These are phyloP conservation scores for Oreochromis grahami DNA, from an alignment of 2,797 vertebrate species.

Conservation along the genomic window DNA sequence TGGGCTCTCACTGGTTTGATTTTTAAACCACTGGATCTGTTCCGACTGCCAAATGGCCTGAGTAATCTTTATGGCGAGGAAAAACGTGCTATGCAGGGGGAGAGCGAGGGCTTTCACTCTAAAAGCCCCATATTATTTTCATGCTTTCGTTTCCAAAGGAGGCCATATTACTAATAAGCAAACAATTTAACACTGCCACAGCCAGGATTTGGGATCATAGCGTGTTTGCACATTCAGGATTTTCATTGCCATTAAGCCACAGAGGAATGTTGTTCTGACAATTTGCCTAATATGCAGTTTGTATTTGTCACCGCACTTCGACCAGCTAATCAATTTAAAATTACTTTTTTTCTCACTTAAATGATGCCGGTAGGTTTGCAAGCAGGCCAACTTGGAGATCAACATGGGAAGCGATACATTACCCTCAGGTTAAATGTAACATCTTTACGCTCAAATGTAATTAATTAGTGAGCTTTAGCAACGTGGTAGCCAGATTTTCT, in stretches of 20 bases:
- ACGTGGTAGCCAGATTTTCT: not conserved
- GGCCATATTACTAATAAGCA: constrained; percentile 12
- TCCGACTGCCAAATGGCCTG: constrained; percentile 27
- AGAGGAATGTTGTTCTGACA: constrained; percentile 22
- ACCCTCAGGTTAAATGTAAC: not conserved
- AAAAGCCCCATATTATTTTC: constrained; percentile 10
- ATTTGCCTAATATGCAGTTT: constrained; percentile 1
- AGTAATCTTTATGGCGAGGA: not conserved
- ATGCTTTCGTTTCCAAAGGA: not conserved
- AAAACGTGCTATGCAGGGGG: not conserved
- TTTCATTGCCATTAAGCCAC: constrained; percentile 32
- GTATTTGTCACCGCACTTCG: constrained; percentile 12
- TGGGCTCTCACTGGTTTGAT: constrained; percentile 38
- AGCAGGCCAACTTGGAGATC: not conserved
- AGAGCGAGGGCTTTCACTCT: not conserved
- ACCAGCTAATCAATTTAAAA: not conserved
- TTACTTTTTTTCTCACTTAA: not conserved
- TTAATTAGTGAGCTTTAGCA: not conserved
- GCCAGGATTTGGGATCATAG: not conserved
- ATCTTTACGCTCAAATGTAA: not conserved
- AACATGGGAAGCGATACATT: not conserved
- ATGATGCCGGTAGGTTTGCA: not conserved
- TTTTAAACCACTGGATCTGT: constrained; percentile 14
- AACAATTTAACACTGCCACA: constrained; percentile 17
- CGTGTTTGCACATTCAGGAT: not conserved